Base-by-base conservation (phyloP, 2,888 invertebrate species). In the Apantesis nais region DNA sequence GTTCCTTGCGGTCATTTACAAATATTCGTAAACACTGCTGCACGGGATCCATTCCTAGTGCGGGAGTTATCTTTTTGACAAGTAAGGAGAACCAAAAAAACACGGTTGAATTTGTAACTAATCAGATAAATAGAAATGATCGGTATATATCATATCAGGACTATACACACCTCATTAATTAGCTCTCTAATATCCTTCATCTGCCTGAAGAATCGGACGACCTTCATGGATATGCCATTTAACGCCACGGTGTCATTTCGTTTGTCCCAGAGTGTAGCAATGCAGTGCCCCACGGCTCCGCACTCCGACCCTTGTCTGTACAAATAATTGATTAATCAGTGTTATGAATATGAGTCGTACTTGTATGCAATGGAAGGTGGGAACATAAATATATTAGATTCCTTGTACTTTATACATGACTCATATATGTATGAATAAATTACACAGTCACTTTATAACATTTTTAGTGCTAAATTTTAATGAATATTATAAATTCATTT, bases 251-350 rank as follows among this genome's bases (percentile, higher is more conserved):
- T 95, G 22, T 96, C 95, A 52, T 90, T 85, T 83, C 96, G 96
- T 62, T 96, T 96, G 81, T 97, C 96, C 98, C 98, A 99, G 22
- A 97, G 97, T 0, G 97, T 97, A 83, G 97, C 96, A 73, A 98
- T 97, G 86, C 98, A 99, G 86, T 98, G 98, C 29, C 96, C 96
- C 7, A 97, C 97, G 5, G 98, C 98, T 77, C 96, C 96, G 88
- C 98, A 99, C 79, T 96, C 96, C 73, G 97, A 96, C 16, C 98
- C 97, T 83, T 96, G 96, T 81, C 98, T 98, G 83, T 66, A 25
- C 62, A 48, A 63, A 66, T 62, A 55, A 68, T n/a, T 55, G 9
- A 52, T 52, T 67, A 62, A 66, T 70, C 63, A 68, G 31, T 48
- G 25, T 62, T 34, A 16, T 19, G 39, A 3, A 39, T 25, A n/a